Base-by-base conservation (phyloP, 2,888 invertebrate species). In the Yponomeuta sedellus region DNA sequence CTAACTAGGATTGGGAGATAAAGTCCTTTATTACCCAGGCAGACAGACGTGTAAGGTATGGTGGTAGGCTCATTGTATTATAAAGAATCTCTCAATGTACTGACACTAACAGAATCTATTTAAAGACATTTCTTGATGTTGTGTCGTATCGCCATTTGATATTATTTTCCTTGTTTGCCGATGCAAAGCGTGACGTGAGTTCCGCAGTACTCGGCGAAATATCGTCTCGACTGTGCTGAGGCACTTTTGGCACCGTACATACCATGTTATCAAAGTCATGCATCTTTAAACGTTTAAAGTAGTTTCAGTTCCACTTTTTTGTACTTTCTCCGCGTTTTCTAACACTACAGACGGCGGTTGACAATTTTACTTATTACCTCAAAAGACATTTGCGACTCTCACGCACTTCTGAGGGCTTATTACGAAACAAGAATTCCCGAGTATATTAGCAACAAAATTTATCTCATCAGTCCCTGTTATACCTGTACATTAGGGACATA, bases 331-430 rank as follows among this genome's bases (percentile, higher is more conserved):
- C 16, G 16, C 44, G 16, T 52, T 52, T 52, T 52, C 44, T 52
- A 3, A 52, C 1, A 52, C 44, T 34, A 8, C 8, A 52, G 44
- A 16, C n/a, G n/a, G 44, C 44, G 44, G 44, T 52, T 52, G 44
- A 52, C 44, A 52, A 52, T 52, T 52, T 52, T 52, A 52, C 44
- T 52, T 52, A 52, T 52, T 52, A 16, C 44, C 44, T 52, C 44
- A 52, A 52, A 52, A 52, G 44, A 52, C 12, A 52, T 52, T 52
- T 52, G 44, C 44, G 16, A 52, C 16, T 52, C 44, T 52, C 44
- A 52, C 44, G 44, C 44, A 52, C 44, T 12, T 52, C 16, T 12
- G 16, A 16, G 44, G 44, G 44, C 16, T 16, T 52, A 52, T 52
- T 16, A 52, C 44, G 44, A 52, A 52, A 52, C 16, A 52, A 52